Evolutionary conservation across 2,888 invertebrate species (phyloP), one percentile per base, ranked within the genome.

Genomic region (Callyntrura sp.): DNA sequence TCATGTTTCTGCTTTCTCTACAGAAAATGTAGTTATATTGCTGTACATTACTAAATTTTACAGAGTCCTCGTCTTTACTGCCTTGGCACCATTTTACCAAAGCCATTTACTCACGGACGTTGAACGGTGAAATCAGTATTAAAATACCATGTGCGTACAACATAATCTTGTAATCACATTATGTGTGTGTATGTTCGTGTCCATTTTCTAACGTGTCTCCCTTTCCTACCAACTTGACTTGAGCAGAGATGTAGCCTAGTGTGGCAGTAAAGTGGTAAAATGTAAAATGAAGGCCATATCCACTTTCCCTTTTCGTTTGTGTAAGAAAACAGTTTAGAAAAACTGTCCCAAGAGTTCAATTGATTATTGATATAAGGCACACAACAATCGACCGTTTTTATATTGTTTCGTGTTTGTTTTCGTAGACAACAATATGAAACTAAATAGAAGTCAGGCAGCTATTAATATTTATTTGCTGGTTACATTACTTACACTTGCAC

Each of bases 21-120:
- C 35, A 35, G 35, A 8, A 51, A 11, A 1, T 1, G 25, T 62
- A 20, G n/a, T 62, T 20, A 25, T 23, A 6, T 23, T 23, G 1
- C 9, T 20, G 25, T 62, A 8, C 9, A 8, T 51, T 51, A 51
- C 51, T 14, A 35, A 35, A 6, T 35, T 35, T 35, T 35, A 35
- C n/a, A 35, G 12, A 62, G 25, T 23, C 17, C 17, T 35, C 35
- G 35, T 62, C 23, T 8, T 25, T 9, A 23, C 23, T 62, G 25
- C 62, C 62, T 62, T 62, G 62, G 62, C 62, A 62, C 62, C 62
- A 62, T 62, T 62, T n/a, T n/a, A n/a, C n/a, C n/a, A n/a, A n/a
- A n/a, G n/a, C n/a, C 62, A 23, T 11, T 51, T 11, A 51, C 51
- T 62, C 62, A 62, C 25, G 62, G 62, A 51, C 2, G 51, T 51